Evolutionary conservation across 2,797 vertebrate genomes (phyloP).

Genomic region (Anguilla anguilla): DNA sequence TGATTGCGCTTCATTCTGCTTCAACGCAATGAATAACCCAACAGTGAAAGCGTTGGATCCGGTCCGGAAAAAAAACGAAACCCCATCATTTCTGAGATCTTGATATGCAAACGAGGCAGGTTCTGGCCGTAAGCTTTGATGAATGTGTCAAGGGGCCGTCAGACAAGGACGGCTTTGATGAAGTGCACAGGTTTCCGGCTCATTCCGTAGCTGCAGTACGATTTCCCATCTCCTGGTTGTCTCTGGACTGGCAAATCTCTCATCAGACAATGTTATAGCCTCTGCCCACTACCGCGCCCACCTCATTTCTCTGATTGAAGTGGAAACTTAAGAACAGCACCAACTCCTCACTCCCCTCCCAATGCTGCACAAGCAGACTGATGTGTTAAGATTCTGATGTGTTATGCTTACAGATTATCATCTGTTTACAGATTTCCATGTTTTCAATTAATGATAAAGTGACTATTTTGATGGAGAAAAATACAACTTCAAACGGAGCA

Average conservation of each 20-base stretch:
- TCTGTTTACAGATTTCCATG: background rate
- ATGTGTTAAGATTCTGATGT: background rate
- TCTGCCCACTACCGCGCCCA: slow-evolving; percentile 6
- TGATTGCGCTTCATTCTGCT: slow-evolving; percentile 35
- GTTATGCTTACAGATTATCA: background rate
- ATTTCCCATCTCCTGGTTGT: slow-evolving; percentile 57
- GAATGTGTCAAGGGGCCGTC: slow-evolving; percentile 58
- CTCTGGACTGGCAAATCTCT: slow-evolving; percentile 59
- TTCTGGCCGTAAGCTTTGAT: slow-evolving; percentile 60
- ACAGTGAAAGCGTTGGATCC: slow-evolving; percentile 57
- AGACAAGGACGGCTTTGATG: slow-evolving; percentile 61
- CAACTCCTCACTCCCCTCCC: background rate
- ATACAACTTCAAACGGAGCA: background rate
- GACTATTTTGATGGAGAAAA: background rate
- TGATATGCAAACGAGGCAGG: slow-evolving; percentile 59
- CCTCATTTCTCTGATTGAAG: slow-evolving; percentile 21
- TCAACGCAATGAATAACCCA: slow-evolving; percentile 49
- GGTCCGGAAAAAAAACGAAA: slow-evolving; percentile 48
- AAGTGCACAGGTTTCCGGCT: slow-evolving; percentile 51
- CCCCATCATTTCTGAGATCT: slow-evolving; percentile 41
- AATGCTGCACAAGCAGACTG: background rate
- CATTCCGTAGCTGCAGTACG: slow-evolving; percentile 55
- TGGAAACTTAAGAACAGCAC: background rate
- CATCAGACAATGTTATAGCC: slow-evolving; percentile 57
- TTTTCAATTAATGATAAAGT: background rate